Conservation (phyloP, 2,797 vertebrate species). For the Betta splendens region DNA sequence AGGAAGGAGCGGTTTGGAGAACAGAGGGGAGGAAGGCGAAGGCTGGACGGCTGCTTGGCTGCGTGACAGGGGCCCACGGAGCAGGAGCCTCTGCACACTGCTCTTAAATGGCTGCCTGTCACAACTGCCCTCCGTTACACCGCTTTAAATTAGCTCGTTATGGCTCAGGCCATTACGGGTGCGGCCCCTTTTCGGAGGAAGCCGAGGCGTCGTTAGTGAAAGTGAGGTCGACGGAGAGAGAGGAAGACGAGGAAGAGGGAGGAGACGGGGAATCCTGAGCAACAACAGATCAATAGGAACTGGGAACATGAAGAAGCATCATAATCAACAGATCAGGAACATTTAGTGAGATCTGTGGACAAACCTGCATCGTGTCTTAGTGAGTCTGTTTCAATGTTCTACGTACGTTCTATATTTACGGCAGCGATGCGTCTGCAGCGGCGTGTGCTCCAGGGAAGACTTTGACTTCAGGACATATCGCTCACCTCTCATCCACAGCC, state of each 20-base stretch:
- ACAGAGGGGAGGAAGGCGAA: slow-evolving; percentile 12
- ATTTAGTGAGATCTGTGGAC: slow-evolving; percentile 19
- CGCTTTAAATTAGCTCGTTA: slow-evolving; percentile 70
- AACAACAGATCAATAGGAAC: slow-evolving; percentile 3
- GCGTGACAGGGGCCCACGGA: slow-evolving; percentile 34
- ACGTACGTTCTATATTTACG: too few relatives aligned
- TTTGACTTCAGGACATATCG: slow-evolving; percentile 37
- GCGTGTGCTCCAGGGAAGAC: slow-evolving; percentile 36
- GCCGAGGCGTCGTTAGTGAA: slow-evolving; percentile 48
- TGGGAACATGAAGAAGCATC: slow-evolving; percentile 12
- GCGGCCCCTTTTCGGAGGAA: slow-evolving; percentile 42
- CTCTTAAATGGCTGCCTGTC: slow-evolving; percentile 62
- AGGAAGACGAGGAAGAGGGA: slow-evolving; percentile 7
- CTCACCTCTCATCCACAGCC: slow-evolving; percentile 39
- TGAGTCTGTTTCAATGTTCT: too few relatives aligned
- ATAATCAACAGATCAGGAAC: not conserved
- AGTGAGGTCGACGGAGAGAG: slow-evolving; percentile 20
- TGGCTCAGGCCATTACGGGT: slow-evolving; percentile 42
- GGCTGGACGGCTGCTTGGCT: slow-evolving; percentile 24
- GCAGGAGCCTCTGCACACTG: slow-evolving; percentile 36
- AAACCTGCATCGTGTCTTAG: slow-evolving; percentile 7
- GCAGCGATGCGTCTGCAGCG: slow-evolving; percentile 10
- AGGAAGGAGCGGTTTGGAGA: slow-evolving; percentile 20
- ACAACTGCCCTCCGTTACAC: slow-evolving; percentile 43
- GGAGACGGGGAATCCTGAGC: not conserved